Evolutionary conservation across 37 sponge, comb jelly and placozoan species (phyloP).

Genomic region (Beroe ovata): DNA sequence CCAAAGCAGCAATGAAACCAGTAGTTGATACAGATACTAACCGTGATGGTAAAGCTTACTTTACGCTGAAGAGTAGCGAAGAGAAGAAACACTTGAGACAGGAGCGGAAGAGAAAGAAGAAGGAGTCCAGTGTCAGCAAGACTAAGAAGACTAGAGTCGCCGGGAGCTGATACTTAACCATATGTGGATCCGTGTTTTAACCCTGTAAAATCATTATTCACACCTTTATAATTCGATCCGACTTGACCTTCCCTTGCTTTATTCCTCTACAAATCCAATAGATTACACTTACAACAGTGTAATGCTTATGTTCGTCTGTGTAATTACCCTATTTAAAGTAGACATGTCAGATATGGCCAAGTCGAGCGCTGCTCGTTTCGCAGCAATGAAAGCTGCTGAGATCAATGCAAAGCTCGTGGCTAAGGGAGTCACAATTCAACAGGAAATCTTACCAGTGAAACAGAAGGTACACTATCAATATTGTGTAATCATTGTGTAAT

Average conservation of each 20-base stretch:
- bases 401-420: conserved; percentile 27
- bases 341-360: conserved; percentile 2
- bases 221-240: too few species aligned
- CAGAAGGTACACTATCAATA: too few species aligned
- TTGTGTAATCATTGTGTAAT: too few species aligned
- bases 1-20: not conserved
- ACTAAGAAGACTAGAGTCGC: conserved; percentile 26
- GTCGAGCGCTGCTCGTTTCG: not conserved
- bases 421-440: conserved; percentile 9
- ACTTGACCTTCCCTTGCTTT: too few species aligned
- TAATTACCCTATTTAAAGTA: too few species aligned
- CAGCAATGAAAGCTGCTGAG: conserved; percentile 36
- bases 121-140: not conserved
- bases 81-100: conserved; percentile 45
- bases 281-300: too few species aligned
- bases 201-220: too few species aligned
- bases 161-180: not conserved
- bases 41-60: conserved; percentile 23
- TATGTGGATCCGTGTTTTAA: too few species aligned
- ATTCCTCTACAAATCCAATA: too few species aligned
- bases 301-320: too few species aligned
- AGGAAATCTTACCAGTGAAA: not conserved
- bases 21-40: too few species aligned
- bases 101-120: conserved; percentile 52
- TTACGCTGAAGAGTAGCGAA: not conserved